phyloP scores from a whole-genome alignment of 2,888 invertebrate species.

The Nomada fabriciana region DNA sequence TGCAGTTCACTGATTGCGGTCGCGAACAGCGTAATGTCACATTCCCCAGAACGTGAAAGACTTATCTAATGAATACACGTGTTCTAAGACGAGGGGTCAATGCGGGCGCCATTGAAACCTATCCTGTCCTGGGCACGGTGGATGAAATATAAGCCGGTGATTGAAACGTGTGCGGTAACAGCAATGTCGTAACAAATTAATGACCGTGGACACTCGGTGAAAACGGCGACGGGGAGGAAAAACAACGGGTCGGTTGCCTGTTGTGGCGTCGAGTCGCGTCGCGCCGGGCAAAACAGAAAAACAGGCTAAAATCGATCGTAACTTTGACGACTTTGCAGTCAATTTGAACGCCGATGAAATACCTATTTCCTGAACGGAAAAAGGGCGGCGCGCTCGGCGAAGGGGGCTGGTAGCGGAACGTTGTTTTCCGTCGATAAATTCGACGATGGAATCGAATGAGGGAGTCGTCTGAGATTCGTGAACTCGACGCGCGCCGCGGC shows the following conservation, averaged over 20 bases:
- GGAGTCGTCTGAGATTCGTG: conserved; percentile 61
- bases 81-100: background rate
- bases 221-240: conserved; percentile 17
- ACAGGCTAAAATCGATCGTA: conserved; percentile 64
- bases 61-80: background rate
- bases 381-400: conserved; percentile 48
- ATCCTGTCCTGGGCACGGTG: background rate
- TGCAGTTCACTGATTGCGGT: background rate
- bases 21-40: too few relatives aligned
- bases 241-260: conserved; percentile 36
- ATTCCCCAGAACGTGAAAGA: too few relatives aligned
- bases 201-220: conserved; percentile 7
- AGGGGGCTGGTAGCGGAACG: conserved; percentile 47
- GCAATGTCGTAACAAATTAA: conserved; percentile 47
- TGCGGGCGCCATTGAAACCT: background rate
- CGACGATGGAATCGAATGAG: conserved; percentile 71
- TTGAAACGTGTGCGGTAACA: conserved; percentile 9
- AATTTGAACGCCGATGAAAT: conserved; percentile 74
- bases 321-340: conserved; percentile 72
- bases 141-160: background rate
- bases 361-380: conserved; percentile 70
- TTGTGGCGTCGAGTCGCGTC: conserved; percentile 21
- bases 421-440: conserved; percentile 75
- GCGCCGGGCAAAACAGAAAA: conserved; percentile 56
- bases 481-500: conserved; percentile 47